These are phyloP conservation scores for Meriones psammophilus DNA, from an alignment of 2,797 vertebrate genomes.

Conservation along the genomic window DNA sequence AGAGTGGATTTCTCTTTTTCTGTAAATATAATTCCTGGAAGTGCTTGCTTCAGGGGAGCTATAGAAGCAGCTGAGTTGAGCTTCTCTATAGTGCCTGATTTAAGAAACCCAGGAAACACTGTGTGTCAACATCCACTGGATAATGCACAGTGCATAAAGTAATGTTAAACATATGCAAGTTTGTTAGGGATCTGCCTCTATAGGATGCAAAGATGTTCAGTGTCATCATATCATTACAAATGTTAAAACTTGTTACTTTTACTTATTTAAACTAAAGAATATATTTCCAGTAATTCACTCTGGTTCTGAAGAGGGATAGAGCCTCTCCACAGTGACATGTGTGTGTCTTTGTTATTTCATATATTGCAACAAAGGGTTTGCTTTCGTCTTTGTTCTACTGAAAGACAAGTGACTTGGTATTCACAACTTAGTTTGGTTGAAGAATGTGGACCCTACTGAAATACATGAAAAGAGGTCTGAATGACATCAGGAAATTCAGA, in stretches of 20 bases:
- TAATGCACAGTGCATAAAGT: neutral
- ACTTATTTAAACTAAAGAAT: constrained; percentile 2
- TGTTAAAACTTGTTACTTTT: neutral
- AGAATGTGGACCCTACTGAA: neutral
- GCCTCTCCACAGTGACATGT: fast-evolving
- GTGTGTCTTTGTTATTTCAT: neutral
- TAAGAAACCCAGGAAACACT: neutral
- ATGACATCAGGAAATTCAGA: neutral
- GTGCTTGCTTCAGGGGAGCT: neutral
- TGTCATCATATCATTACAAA: neutral
- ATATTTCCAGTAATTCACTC: neutral
- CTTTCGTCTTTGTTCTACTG: neutral
- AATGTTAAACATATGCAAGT: neutral
- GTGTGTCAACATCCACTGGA: neutral
- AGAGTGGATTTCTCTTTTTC: constrained; percentile 51
- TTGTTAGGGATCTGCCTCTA: neutral
- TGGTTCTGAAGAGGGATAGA: neutral
- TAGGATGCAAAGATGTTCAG: neutral
- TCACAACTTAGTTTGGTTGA: neutral
- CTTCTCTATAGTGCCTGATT: constrained; percentile 4
- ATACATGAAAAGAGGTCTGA: neutral
- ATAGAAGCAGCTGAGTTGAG: neutral
- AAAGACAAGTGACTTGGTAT: neutral
- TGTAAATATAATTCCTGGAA: constrained; percentile 64
- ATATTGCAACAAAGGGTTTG: neutral